Evolutionary conservation across 64 coral and sea anemone genomes (phyloP).

Genomic region (Stichodactyla mertensii): DNA sequence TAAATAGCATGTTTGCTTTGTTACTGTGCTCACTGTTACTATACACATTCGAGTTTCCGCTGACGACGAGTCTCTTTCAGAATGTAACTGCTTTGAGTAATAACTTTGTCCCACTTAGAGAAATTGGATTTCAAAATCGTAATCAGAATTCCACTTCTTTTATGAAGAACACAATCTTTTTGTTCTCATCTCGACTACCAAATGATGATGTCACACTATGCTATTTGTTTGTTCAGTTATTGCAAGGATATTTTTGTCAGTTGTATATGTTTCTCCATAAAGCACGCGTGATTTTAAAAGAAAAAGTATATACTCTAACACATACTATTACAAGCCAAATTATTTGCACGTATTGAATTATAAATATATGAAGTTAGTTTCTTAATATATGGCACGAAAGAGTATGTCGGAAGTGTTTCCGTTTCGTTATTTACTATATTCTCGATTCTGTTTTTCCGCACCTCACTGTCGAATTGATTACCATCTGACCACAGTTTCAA

Average conservation of each 20-base stretch:
- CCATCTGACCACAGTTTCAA: not conserved
- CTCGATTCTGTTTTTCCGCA: not conserved
- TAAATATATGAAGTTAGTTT: not conserved
- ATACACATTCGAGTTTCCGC: too few species aligned
- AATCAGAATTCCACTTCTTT: too few species aligned
- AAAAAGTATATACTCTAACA: not conserved
- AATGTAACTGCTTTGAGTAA: too few species aligned
- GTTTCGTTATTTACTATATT: not conserved
- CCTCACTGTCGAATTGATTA: not conserved
- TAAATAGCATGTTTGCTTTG: not conserved
- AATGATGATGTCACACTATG: not conserved
- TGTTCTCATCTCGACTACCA: not conserved
- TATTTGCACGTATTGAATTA: not conserved
- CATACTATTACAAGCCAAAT: not conserved
- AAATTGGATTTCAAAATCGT: too few species aligned
- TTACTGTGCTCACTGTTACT: not conserved
- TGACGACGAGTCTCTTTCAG: too few species aligned
- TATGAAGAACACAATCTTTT: too few species aligned
- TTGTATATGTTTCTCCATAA: not conserved
- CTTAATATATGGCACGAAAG: not conserved
- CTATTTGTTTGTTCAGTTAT: not conserved
- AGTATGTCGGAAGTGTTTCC: not conserved
- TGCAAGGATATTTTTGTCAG: not conserved
- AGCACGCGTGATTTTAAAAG: not conserved
- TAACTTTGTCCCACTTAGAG: too few species aligned